A percentile compares a stretch with the other conserved stretches of the same genome.
These are phyloP conservation scores for Therioaphis trifolii DNA, from an alignment of 2,888 invertebrate species.

Conservation along the genomic window DNA sequence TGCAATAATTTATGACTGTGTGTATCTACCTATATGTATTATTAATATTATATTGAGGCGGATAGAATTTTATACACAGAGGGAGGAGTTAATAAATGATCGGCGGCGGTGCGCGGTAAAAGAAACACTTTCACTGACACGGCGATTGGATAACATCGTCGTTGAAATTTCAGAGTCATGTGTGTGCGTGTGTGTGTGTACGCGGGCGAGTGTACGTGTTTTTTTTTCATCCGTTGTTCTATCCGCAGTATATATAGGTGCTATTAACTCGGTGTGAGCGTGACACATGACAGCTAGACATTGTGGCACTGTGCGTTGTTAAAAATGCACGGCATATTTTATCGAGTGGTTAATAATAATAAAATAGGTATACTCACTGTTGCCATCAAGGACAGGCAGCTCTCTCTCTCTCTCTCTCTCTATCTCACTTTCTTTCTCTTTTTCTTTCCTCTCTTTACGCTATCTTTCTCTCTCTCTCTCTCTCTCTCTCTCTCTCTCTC, in stretches of 20 bases:
- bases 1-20: constrained; percentile 56
- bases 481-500: no score
- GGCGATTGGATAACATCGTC: constrained; percentile 54
- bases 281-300: constrained; percentile 37
- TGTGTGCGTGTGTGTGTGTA: background rate
- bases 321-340: constrained; percentile 46
- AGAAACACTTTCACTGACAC: constrained; percentile 39
- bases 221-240: background rate
- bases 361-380: background rate
- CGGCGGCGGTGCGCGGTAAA: constrained; percentile 12
- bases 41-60: no score
- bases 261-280: background rate
- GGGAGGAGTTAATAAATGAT: constrained; percentile 30
- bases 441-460: no score
- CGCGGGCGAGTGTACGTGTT: background rate
- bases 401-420: background rate
- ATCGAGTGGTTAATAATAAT: background rate
- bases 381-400: constrained; percentile 25
- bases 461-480: no score
- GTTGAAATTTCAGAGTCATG: no score
- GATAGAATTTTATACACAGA: no score
- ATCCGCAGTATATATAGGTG: background rate
- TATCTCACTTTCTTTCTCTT: background rate
- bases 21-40: no score
- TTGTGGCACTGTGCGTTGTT: constrained; percentile 7